These are phyloP conservation scores for Cotesia chilonis DNA, from an alignment of 1,140 invertebrate genomes.

Conservation along the genomic window DNA sequence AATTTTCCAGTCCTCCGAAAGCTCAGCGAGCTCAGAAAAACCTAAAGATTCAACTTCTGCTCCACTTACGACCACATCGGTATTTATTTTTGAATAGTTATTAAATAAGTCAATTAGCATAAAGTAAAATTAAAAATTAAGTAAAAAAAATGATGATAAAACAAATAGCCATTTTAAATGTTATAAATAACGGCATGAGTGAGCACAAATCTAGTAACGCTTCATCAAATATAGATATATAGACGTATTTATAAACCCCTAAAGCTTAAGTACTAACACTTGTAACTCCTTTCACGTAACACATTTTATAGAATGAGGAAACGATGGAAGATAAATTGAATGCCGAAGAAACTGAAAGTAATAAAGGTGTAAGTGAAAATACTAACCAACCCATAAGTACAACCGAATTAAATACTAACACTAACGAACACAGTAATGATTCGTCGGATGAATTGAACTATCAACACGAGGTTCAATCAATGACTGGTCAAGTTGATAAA, in stretches of 20 bases:
- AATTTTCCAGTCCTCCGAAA: neutral
- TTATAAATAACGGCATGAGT: too few relatives aligned
- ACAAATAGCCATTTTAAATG: neutral
- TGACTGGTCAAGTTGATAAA: conserved; percentile 35
- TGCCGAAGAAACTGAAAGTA: conserved; percentile 29
- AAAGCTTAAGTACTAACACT: neutral
- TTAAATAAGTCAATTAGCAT: conserved; percentile 2
- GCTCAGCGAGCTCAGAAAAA: neutral
- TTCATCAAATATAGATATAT: neutral
- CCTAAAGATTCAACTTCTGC: neutral
- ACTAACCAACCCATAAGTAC: conserved; percentile 22
- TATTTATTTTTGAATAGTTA: neutral
- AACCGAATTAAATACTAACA: conserved; percentile 24
- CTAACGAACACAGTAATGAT: conserved; percentile 29
- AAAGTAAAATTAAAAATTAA: conserved; percentile 15
- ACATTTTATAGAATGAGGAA: conserved; percentile 25
- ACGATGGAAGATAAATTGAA: conserved; percentile 6
- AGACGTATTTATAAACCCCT: neutral
- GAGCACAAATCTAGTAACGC: conserved; percentile 14
- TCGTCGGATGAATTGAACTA: conserved; percentile 35
- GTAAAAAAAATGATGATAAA: neutral
- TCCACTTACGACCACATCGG: neutral
- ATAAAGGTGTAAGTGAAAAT: conserved; percentile 29
- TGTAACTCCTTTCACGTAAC: conserved; percentile 1
- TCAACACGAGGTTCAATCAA: conserved; percentile 36